Evolutionary conservation across 30 jellyfish, hydroid and myxozoan species (phyloP), one percentile per base, ranked within the genome.

Genomic region (Nemopilema nomurai): DNA sequence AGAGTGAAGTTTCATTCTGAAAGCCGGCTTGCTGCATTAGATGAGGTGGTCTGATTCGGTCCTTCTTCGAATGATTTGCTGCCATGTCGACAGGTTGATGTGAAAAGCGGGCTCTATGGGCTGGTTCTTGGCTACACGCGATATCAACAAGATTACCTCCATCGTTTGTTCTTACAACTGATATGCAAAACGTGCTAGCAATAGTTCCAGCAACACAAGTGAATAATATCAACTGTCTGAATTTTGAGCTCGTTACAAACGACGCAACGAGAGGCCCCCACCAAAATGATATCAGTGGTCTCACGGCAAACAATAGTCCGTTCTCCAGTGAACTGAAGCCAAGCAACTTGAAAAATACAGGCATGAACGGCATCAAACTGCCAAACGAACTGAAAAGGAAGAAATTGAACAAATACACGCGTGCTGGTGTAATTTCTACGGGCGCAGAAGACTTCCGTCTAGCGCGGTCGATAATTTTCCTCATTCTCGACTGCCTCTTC

Each of bases 251-350:
- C 0, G 89, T 79, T 26, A 70, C 84, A 32, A 72, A 33, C 0
- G 96, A 87, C 53, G 90, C 84, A 1, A 82, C 71, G 26, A 87
- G 23, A 3, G 90, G 96, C 3, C 96, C 96, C 82, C 90, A 87
- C 96, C 96, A 87, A 69, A 87, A 87, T 50, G 96, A 53, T 16
- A 87, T 71, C 72, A 87, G 68, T 27, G 90, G 90, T 23, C 96
- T 79, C 31, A 50, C 77, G 21, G 91, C 89, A 29, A 25, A 79
- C 30, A 87, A 66, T 4, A 87, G 24, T 8, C 96, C 96, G 63
- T 87, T 87, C 50, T 87, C 87, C 19, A 87, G 74, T 7, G 90
- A 74, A 50, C 83, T 77, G 67, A 87, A 87, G 1, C 96, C 96
- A 62, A 87, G 77, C 51, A 87, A 87, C 19, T 74, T 81, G 83